Conservation (phyloP, 2,797 vertebrate genomes). For the Loriculus beryllinus region DNA sequence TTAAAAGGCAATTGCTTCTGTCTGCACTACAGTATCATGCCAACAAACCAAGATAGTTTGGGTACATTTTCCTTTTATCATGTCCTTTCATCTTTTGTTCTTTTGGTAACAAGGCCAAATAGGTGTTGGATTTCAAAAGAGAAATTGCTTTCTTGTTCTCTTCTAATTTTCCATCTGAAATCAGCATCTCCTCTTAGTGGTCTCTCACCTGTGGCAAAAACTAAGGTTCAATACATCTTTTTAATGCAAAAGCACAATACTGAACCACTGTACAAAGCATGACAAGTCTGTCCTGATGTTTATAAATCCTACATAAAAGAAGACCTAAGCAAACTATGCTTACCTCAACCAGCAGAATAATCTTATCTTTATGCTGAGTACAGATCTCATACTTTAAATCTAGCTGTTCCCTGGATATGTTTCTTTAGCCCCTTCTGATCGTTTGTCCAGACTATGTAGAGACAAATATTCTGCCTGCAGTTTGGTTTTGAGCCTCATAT, state of each 20-base stretch:
- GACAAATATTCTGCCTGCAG: not conserved
- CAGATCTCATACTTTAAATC: not conserved
- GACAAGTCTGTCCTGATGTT: not conserved
- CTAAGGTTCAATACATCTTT: not conserved
- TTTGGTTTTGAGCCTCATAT: not conserved
- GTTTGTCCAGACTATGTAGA: not conserved
- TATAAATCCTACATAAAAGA: not conserved
- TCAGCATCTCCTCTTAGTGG: not conserved
- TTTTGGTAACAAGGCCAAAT: not conserved
- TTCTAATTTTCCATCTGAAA: not conserved
- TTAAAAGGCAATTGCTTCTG: not conserved
- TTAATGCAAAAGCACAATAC: not conserved
- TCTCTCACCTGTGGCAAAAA: not conserved
- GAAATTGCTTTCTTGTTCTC: not conserved
- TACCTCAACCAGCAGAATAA: not conserved
- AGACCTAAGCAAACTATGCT: not conserved
- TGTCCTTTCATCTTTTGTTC: not conserved
- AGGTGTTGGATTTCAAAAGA: not conserved
- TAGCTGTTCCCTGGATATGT: not conserved
- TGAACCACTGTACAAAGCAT: not conserved
- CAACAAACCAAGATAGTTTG: not conserved
- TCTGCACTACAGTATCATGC: not conserved
- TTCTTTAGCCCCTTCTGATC: not conserved
- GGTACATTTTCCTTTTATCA: not conserved
- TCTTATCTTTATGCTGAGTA: not conserved